phyloP scores from a whole-genome alignment of 2,797 vertebrate species.

The Pelodytes ibericus region DNA sequence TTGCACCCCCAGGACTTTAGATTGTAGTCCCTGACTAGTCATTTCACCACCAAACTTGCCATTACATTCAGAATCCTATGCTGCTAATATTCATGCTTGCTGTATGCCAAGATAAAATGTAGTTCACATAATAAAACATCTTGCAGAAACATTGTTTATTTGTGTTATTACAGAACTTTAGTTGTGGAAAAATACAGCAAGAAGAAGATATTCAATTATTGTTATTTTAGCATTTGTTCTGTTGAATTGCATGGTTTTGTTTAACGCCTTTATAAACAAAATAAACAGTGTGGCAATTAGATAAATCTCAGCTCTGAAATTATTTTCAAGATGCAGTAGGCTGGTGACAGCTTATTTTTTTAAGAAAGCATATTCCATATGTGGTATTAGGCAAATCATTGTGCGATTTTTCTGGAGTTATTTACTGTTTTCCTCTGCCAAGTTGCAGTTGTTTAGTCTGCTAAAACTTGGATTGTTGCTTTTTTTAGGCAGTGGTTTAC shows the following conservation, averaged over 20 bases:
- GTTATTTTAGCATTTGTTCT: conserved; percentile 58
- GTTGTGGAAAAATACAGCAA: not conserved
- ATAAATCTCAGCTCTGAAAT: conserved; percentile 64
- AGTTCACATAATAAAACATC: too few relatives aligned
- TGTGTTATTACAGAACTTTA: too few relatives aligned
- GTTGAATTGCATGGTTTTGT: conserved; percentile 50
- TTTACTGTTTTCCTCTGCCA: conserved; percentile 87
- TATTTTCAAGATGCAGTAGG: conserved; percentile 65
- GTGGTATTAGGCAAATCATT: conserved; percentile 67
- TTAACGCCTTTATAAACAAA: conserved; percentile 60
- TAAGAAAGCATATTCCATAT: conserved; percentile 85
- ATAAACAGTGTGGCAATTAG: conserved; percentile 63
- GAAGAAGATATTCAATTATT: conserved; percentile 37
- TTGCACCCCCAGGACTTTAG: too few relatives aligned
- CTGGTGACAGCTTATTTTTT: conserved; percentile 74
- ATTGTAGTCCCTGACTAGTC: too few relatives aligned
- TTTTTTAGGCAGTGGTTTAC: conserved; percentile 86
- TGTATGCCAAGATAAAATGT: too few relatives aligned
- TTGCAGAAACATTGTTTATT: too few relatives aligned
- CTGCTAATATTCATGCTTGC: too few relatives aligned
- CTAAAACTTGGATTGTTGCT: conserved; percentile 82
- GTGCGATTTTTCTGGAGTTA: conserved; percentile 82
- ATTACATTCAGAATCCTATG: too few relatives aligned
- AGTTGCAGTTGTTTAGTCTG: conserved; percentile 93
- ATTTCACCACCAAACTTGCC: too few relatives aligned